Evolutionary conservation across 2,113 vertebrate species (phyloP).

Genomic region (Burhinus bistriatus): DNA sequence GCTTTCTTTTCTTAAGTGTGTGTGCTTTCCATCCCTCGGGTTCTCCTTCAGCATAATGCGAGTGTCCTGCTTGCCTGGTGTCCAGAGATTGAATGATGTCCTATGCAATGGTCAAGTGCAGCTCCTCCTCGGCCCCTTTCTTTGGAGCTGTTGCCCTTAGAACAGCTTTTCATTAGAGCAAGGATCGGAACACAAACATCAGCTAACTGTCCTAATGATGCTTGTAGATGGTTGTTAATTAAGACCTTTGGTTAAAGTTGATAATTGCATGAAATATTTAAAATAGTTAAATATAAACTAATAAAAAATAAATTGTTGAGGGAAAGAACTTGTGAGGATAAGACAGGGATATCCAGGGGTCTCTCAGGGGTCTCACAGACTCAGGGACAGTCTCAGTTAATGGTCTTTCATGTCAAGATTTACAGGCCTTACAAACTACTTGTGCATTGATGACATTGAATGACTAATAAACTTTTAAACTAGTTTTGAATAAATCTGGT

Average conservation of each 20-base stretch:
- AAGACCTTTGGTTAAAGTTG: neutral
- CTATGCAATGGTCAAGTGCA: neutral
- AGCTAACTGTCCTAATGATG: neutral
- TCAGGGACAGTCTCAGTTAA: neutral
- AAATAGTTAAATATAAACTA: neutral
- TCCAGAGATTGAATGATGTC: neutral
- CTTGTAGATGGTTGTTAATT: neutral
- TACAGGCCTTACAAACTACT: neutral
- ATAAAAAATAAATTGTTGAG: neutral
- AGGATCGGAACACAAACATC: neutral
- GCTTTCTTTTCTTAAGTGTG: neutral
- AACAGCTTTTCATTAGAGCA: neutral
- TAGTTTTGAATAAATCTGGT: neutral
- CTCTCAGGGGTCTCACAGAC: neutral
- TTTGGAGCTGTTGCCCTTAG: neutral
- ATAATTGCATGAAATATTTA: neutral
- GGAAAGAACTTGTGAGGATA: neutral
- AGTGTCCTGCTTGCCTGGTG: neutral
- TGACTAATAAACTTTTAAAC: neutral
- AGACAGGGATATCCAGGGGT: neutral
- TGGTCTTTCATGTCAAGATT: neutral
- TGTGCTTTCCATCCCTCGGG: neutral
- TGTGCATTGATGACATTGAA: neutral
- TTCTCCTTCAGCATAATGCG: neutral
- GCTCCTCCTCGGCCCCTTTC: neutral